Conservation (phyloP, 2,113 vertebrate species). For the Oreochromis tanganicae region DNA sequence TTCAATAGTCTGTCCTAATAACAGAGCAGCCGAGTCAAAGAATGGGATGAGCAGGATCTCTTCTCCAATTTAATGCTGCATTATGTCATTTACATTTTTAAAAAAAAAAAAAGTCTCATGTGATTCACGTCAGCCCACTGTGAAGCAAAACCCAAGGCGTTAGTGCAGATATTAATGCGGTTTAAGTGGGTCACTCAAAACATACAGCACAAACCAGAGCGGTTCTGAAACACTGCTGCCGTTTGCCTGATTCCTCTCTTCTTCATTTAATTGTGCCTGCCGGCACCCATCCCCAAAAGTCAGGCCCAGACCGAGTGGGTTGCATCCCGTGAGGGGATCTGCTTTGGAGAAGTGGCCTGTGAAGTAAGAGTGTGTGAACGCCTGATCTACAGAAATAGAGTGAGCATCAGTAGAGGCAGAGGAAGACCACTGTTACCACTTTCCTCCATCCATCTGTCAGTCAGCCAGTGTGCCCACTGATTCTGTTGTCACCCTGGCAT, state of each 20-base stretch:
- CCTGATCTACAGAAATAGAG: not conserved
- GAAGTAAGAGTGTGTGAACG: not conserved
- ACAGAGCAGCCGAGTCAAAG: not conserved
- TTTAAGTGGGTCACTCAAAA: constrained; percentile 38
- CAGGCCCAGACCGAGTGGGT: constrained; percentile 3
- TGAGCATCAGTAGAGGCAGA: not conserved
- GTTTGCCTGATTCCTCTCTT: constrained; percentile 15
- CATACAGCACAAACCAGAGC: not conserved
- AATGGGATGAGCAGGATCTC: not conserved
- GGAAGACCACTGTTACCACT: not conserved
- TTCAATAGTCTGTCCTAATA: not conserved
- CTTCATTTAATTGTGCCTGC: constrained; percentile 34
- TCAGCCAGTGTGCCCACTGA: constrained; percentile 6
- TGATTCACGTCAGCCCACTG: not conserved
- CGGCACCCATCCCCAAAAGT: constrained; percentile 9
- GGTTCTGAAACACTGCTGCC: not conserved
- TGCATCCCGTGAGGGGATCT: not conserved
- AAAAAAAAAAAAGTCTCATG: not conserved
- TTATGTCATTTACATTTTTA: not conserved
- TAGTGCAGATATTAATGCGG: not conserved
- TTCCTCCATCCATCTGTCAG: constrained; percentile 26
- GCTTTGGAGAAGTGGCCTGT: not conserved
- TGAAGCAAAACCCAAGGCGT: not conserved
- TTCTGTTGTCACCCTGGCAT: constrained; percentile 38
- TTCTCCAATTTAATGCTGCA: not conserved